Evolutionary conservation across 2,888 invertebrate genomes (phyloP), one percentile per base, ranked within the genome.

Genomic region (Synergus japonicus): DNA sequence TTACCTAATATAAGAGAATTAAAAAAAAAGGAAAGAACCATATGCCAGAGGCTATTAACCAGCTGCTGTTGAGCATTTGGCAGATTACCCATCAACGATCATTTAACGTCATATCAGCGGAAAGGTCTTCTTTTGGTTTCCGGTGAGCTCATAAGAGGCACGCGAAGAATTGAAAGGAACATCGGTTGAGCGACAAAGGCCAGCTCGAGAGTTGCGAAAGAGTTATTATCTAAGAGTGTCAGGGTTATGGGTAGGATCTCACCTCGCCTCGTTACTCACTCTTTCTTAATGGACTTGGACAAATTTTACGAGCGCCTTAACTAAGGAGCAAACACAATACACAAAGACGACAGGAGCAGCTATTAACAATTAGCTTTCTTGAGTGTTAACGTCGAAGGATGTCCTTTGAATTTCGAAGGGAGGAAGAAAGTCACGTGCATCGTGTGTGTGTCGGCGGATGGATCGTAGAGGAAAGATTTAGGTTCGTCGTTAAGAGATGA

Each of bases 401-500:
- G 22, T 60, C 46, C 22, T 60, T 22, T 22, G 22, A 22, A 60
- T 60, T 60, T 60, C 18, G 60, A 9, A 12, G 60, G 22, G 22
- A 22, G 60, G 60, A 22, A 60, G 60, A 60, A 22, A 22, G 60
- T 60, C 60, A 60, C 60, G 60, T 12, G 22, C 60, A 60, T 60
- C 60, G 60, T 60, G 60, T 46, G 60, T 46, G 37, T 54, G 54
- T 54, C 54, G n/a, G n/a, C 60, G 60, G 60, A 18, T 60, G 18
- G 22, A 60, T 60, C 4, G 60, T 3, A 60, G 60, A 60, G 37
- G 64, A 67, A 78, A 81, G 83, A 83, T 84, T 84, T 82, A 81
- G 84, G 81, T 82, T 82, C 81, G 77, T 86, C 84, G 85, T 85
- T 85, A 84, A 76, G 79, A 83, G 83, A 84, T 85, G 86, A 85